phyloP scores from a whole-genome alignment of 1,140 invertebrate genomes.

The Drosophila repleta region DNA sequence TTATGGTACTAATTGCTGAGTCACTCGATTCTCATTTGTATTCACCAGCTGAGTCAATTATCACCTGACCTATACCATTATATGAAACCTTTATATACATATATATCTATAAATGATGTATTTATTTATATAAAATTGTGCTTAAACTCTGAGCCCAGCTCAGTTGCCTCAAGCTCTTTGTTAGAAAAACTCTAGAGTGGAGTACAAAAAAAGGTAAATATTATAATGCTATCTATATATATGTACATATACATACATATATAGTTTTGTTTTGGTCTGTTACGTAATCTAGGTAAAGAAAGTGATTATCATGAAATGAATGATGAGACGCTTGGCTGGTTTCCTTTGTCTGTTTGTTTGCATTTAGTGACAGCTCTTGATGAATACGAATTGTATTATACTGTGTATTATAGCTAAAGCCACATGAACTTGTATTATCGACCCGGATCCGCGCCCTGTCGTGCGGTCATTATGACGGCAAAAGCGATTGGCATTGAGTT shows the following conservation, averaged over 20 bases:
- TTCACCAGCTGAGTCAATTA: no score
- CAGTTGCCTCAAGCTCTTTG: slow-evolving; percentile 39
- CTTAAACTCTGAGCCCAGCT: slow-evolving; percentile 6
- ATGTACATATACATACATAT: no score
- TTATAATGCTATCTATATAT: no score
- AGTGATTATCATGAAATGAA: slow-evolving; percentile 42
- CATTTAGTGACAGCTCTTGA: slow-evolving; percentile 31
- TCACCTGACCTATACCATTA: neutral
- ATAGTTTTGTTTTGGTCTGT: no score
- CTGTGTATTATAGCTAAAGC: slow-evolving; percentile 18
- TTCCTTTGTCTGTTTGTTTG: slow-evolving; percentile 1
- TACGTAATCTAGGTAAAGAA: slow-evolving; percentile 46
- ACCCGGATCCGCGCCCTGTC: slow-evolving; percentile 88
- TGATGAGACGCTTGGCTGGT: slow-evolving; percentile 1
- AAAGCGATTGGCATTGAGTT: slow-evolving; percentile 84
- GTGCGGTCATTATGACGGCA: slow-evolving; percentile 84
- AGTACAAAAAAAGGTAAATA: neutral
- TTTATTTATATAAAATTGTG: neutral
- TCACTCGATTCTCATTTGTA: slow-evolving; percentile 2
- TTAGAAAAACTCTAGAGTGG: slow-evolving; percentile 16
- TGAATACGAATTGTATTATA: slow-evolving; percentile 14
- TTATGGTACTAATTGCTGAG: neutral
- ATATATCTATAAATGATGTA: slow-evolving; percentile 9
- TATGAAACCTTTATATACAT: neutral
- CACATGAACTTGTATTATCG: slow-evolving; percentile 87